Conservation (phyloP, 2,888 invertebrate species). For the Lithophane leautieri region DNA sequence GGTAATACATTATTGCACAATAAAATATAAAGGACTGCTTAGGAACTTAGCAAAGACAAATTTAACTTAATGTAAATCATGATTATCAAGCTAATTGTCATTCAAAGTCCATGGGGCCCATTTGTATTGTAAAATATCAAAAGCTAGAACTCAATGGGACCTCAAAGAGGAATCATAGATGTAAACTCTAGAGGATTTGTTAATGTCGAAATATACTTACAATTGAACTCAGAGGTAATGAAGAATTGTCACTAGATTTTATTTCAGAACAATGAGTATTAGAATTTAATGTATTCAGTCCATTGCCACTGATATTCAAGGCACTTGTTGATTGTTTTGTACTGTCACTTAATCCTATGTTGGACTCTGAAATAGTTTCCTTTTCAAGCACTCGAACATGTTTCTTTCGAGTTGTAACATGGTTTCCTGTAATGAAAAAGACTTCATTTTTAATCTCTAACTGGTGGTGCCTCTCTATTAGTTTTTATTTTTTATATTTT, state of each 20-base stretch:
- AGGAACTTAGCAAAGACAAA: neutral
- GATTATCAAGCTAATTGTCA: neutral
- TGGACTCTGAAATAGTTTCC: slow-evolving; percentile 59
- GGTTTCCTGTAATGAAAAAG: slow-evolving; percentile 70
- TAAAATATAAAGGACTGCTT: neutral
- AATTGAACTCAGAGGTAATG: slow-evolving; percentile 59
- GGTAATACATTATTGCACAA: neutral
- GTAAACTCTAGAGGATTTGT: neutral
- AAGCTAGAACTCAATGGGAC: neutral
- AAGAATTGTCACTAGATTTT: slow-evolving; percentile 59
- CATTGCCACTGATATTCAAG: slow-evolving; percentile 39
- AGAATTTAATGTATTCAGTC: slow-evolving; percentile 35
- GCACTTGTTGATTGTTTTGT: slow-evolving; percentile 38
- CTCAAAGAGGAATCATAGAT: neutral
- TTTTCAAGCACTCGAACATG: slow-evolving; percentile 69
- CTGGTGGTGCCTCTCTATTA: neutral
- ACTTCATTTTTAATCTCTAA: neutral
- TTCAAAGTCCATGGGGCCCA: neutral
- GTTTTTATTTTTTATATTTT: neutral
- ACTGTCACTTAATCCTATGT: slow-evolving; percentile 42
- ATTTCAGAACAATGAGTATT: slow-evolving; percentile 48
- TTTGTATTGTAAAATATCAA: slow-evolving; percentile 2
- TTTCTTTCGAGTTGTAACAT: slow-evolving; percentile 70
- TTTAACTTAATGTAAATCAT: neutral
- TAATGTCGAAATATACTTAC: slow-evolving; percentile 62